Evolutionary conservation across 2,113 vertebrate species (phyloP).

Genomic region (Amblyopsis rosae): DNA sequence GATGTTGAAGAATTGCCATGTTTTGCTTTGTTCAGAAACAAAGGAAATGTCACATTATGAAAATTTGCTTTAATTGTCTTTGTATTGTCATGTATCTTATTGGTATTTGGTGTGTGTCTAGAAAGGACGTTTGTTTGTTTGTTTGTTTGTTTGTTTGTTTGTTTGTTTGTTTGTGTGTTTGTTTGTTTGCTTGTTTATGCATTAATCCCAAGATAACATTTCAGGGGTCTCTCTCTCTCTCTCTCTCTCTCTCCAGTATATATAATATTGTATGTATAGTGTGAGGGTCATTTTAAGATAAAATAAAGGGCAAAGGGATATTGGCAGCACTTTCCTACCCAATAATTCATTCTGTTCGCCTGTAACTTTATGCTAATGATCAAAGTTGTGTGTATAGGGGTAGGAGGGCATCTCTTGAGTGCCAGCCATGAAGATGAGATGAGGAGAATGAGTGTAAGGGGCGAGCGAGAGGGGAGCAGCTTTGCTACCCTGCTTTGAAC

Average conservation of each 20-base stretch:
- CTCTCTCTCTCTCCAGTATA: too few species aligned
- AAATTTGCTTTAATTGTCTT: conserved; percentile 26
- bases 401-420: conserved; percentile 64
- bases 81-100: too few species aligned
- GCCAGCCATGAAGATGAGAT: conserved; percentile 79
- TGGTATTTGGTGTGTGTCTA: too few species aligned
- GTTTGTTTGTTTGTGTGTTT: too few species aligned
- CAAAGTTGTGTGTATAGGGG: conserved; percentile 70
- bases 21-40: conserved; percentile 63
- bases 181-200: too few species aligned
- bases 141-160: too few species aligned
- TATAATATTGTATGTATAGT: too few species aligned
- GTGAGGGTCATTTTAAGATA: neutral
- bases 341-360: conserved; percentile 73
- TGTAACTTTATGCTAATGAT: conserved; percentile 79
- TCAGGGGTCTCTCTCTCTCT: too few species aligned
- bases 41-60: conserved; percentile 27
- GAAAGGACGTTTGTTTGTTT: too few species aligned
- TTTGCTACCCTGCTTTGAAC: conserved; percentile 85
- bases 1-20: conserved; percentile 73
- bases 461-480: conserved; percentile 60
- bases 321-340: conserved; percentile 56
- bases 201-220: too few species aligned
- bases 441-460: conserved; percentile 55
- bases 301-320: conserved; percentile 47